Percentiles rank a stretch among this genome's conserved stretches.
Evolutionary conservation across 1,140 invertebrate genomes (phyloP).

Genomic region (Drosophila nannoptera): DNA sequence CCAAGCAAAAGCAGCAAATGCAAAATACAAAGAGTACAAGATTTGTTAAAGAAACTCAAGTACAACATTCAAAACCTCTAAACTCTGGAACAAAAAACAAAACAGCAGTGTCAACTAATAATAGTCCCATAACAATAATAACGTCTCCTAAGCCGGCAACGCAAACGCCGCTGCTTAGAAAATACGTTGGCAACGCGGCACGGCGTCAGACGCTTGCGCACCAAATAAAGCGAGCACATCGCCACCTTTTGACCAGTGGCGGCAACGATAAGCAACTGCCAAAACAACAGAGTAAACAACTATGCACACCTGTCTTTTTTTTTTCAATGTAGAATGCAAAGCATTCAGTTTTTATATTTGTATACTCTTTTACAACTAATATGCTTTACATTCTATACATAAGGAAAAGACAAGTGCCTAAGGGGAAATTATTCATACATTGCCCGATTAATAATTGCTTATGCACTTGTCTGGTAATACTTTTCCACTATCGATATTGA

Average conservation of each 20-base stretch:
- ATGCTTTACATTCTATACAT: constrained; percentile 18
- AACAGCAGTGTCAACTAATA: not conserved
- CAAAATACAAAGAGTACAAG: constrained; percentile 33
- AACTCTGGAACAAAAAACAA: constrained; percentile 5
- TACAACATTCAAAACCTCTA: constrained; percentile 19
- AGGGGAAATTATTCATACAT: constrained; percentile 2
- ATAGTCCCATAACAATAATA: constrained; percentile 15
- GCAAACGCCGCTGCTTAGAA: constrained; percentile 45
- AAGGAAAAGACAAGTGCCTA: constrained; percentile 14
- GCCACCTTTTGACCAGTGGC: constrained; percentile 72
- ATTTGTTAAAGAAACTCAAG: constrained; percentile 45
- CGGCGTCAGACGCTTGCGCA: constrained; percentile 64
- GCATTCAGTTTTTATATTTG: not conserved
- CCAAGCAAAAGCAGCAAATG: constrained; percentile 34
- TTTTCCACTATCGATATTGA: constrained; percentile 29
- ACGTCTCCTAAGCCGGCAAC: constrained; percentile 26
- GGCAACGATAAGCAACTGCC: constrained; percentile 60
- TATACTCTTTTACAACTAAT: not conserved
- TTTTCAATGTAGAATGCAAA: constrained; percentile 12
- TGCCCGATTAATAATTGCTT: constrained; percentile 1
- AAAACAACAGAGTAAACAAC: constrained; percentile 50
- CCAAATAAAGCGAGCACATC: constrained; percentile 75
- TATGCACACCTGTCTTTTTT: not conserved
- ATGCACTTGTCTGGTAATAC: constrained; percentile 37
- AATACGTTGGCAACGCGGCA: constrained; percentile 54